Evolutionary conservation across 2,888 invertebrate species (phyloP).

Genomic region (Plebejus melissa): DNA sequence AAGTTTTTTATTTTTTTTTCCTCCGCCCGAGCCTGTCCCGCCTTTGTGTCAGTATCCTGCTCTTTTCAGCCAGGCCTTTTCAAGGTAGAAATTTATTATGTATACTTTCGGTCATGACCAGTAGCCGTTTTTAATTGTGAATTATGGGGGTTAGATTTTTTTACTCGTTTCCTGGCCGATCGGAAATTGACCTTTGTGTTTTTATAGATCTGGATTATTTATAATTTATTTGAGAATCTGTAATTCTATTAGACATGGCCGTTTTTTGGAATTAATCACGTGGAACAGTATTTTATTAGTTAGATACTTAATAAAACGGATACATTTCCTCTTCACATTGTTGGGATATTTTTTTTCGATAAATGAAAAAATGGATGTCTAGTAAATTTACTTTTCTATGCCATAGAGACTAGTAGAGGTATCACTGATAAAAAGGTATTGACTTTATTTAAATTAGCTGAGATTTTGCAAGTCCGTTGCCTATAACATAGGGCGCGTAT

Average conservation of each 20-base stretch:
- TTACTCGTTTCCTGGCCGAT: conserved; percentile 61
- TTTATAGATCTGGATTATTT: conserved; percentile 60
- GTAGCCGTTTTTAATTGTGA: conserved; percentile 78
- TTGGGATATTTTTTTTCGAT: background rate
- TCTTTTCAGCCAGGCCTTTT: conserved; percentile 75
- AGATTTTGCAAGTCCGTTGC: background rate
- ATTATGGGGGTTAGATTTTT: conserved; percentile 65
- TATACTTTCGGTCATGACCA: conserved; percentile 75
- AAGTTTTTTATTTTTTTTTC: conserved; percentile 65
- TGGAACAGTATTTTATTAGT: conserved; percentile 56
- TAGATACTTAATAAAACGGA: conserved; percentile 55
- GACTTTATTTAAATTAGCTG: background rate
- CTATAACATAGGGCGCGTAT: too few species aligned
- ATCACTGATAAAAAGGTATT: background rate
- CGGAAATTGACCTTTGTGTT: conserved; percentile 70
- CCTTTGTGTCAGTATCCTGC: conserved; percentile 73
- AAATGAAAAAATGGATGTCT: background rate
- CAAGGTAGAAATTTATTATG: conserved; percentile 76
- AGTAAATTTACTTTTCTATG: background rate
- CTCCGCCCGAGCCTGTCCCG: conserved; percentile 55
- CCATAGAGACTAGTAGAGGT: background rate
- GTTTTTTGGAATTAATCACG: conserved; percentile 58
- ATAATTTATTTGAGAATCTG: conserved; percentile 49
- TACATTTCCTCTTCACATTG: conserved; percentile 46
- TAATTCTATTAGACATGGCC: conserved; percentile 58